These are phyloP conservation scores for Cichlasoma orientale DNA, from an alignment of 2,797 vertebrate genomes.

Conservation along the genomic window DNA sequence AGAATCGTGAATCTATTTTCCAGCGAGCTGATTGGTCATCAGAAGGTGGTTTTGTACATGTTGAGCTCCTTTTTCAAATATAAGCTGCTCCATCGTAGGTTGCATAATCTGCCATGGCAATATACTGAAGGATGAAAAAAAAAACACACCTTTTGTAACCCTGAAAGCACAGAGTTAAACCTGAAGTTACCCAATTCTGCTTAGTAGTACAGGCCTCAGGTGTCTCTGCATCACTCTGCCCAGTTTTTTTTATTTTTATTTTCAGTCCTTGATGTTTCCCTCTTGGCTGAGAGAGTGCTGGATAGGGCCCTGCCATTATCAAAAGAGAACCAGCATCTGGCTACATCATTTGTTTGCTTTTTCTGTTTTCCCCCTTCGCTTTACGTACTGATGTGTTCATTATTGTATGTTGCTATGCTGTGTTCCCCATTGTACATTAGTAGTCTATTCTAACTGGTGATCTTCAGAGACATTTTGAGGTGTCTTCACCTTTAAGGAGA, in stretches of 20 bases:
- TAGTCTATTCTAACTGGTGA: constrained; percentile 21
- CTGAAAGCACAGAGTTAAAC: not conserved
- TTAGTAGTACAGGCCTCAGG: not conserved
- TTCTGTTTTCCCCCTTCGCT: not conserved
- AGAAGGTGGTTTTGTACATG: not conserved
- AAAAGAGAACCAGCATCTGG: not conserved
- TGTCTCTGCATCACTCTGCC: not conserved
- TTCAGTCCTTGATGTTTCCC: not conserved
- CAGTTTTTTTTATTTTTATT: not conserved
- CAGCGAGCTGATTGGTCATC: not conserved
- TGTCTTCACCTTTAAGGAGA: constrained; percentile 71
- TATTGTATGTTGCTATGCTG: not conserved
- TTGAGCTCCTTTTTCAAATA: not conserved
- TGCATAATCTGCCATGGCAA: not conserved
- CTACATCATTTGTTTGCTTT: not conserved
- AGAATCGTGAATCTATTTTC: not conserved
- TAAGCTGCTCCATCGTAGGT: not conserved
- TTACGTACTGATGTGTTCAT: not conserved
- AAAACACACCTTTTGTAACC: not conserved
- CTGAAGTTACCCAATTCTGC: not conserved
- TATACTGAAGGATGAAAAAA: not conserved
- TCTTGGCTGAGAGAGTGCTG: not conserved
- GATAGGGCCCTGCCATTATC: not conserved
- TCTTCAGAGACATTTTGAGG: constrained; percentile 53
- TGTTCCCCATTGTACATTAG: not conserved